Percentiles rank a stretch among this genome's conserved stretches.
Evolutionary conservation across 2,113 vertebrate genomes (phyloP).

Genomic region (Chunga burmeisteri): DNA sequence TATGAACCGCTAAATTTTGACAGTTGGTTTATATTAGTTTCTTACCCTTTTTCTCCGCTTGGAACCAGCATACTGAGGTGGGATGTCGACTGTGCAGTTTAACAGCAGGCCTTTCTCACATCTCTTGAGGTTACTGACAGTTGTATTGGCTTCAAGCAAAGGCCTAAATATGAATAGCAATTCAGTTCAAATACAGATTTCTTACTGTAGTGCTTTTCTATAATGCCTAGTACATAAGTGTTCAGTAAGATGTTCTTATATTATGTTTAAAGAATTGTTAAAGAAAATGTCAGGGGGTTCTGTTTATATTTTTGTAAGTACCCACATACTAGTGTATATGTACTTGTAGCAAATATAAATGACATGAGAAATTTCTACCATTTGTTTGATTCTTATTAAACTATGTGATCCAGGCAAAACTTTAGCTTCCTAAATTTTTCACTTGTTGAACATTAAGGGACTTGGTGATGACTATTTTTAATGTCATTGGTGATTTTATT

Average conservation of each 20-base stretch:
- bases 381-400: background rate
- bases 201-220: background rate
- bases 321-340: background rate
- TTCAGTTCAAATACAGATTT: background rate
- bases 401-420: background rate
- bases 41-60: background rate
- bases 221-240: background rate
- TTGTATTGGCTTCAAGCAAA: background rate
- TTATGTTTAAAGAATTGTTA: background rate
- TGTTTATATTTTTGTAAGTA: background rate
- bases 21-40: background rate
- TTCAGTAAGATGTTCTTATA: background rate
- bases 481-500: background rate
- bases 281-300: background rate
- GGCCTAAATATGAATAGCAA: background rate
- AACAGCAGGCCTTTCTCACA: background rate
- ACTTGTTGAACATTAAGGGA: background rate
- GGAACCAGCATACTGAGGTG: background rate
- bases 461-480: background rate
- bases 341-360: background rate
- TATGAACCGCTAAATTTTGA: background rate
- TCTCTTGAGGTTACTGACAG: background rate
- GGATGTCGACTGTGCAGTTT: background rate
- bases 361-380: background rate
- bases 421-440: slow-evolving; percentile 1